Conservation (phyloP, 2,797 vertebrate species). For the Tachyglossus aculeatus region DNA sequence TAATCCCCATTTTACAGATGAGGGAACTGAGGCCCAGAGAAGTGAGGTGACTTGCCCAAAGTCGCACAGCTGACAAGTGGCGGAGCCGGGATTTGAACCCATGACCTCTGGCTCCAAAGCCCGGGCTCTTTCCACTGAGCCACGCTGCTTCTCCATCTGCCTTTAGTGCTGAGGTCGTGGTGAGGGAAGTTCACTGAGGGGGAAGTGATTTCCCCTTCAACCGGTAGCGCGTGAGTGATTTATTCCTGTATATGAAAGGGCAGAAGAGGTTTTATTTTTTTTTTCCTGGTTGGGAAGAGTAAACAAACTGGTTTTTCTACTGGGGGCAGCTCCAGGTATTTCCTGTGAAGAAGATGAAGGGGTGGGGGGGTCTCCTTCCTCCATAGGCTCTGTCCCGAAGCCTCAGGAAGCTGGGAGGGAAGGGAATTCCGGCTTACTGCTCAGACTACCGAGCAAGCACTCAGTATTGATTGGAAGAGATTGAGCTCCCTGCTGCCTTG, state of each 20-base stretch:
- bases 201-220: neutral
- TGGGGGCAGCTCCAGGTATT: neutral
- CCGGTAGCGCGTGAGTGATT: neutral
- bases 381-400: no score
- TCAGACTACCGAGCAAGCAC: neutral
- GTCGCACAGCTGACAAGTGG: no score
- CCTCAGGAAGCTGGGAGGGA: neutral
- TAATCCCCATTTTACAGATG: no score
- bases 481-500: no score
- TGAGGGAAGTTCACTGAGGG: neutral
- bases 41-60: no score
- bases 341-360: neutral
- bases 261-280: neutral
- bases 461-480: neutral
- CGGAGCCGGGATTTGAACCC: no score
- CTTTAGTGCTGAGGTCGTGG: neutral
- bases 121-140: no score
- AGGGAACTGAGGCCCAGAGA: no score
- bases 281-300: neutral
- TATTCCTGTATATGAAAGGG: neutral
- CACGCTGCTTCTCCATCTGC: accelerated
- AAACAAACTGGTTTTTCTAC: constrained; percentile 7
- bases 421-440: neutral
- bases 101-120: no score
- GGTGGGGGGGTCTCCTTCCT: no score